These are phyloP conservation scores for Suillia variegata DNA, from an alignment of 2,888 invertebrate species.

Conservation along the genomic window DNA sequence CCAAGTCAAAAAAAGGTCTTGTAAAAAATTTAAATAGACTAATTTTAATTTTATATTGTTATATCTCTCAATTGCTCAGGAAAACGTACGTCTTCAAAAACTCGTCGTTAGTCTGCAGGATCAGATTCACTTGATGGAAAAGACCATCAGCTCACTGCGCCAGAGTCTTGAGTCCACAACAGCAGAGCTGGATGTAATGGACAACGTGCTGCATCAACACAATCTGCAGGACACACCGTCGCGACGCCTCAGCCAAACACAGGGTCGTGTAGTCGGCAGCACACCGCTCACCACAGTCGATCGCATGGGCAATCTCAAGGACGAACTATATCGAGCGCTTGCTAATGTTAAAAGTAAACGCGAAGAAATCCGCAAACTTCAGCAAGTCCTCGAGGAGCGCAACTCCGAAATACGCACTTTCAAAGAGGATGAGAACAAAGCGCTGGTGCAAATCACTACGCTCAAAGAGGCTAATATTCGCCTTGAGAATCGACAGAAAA, in stretches of 20 bases:
- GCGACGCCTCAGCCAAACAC: conserved; percentile 39
- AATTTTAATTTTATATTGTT: background rate
- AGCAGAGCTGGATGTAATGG: conserved; percentile 56
- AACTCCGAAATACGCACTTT: conserved; percentile 45
- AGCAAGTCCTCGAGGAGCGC: conserved; percentile 51
- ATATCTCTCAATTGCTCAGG: conserved; percentile 33
- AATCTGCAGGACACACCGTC: conserved; percentile 44
- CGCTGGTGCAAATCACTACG: conserved; percentile 51
- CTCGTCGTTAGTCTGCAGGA: conserved; percentile 47
- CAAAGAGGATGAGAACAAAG: conserved; percentile 55
- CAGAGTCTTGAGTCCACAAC: conserved; percentile 51
- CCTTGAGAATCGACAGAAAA: conserved; percentile 48
- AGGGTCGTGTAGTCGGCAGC: conserved; percentile 42
- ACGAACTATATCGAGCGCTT: conserved; percentile 62
- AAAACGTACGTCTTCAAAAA: conserved; percentile 49
- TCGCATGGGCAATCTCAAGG: conserved; percentile 59
- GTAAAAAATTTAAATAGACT: background rate
- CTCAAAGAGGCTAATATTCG: conserved; percentile 54
- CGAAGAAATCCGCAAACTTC: conserved; percentile 64
- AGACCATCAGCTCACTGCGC: conserved; percentile 49
- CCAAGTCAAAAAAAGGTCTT: too few relatives aligned
- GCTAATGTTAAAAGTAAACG: conserved; percentile 61
- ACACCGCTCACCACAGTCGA: conserved; percentile 58
- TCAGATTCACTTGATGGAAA: conserved; percentile 51
- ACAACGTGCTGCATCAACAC: conserved; percentile 54